Conservation (phyloP, 92 coral and sea anemone genomes). For the Epizoanthus scotinus region DNA sequence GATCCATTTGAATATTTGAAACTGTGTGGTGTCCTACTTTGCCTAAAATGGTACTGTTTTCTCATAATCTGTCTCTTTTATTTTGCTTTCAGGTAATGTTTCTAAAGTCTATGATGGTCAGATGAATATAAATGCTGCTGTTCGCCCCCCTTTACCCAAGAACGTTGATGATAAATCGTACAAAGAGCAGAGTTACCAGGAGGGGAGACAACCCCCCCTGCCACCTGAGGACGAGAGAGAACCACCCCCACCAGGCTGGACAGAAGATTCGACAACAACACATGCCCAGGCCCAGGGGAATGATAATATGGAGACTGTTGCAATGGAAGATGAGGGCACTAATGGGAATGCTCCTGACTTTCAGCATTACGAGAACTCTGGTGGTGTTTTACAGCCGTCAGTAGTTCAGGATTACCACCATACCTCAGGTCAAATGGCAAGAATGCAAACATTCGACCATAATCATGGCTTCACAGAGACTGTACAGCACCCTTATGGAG, state of each 20-base stretch:
- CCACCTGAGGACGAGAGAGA: constrained; percentile 71
- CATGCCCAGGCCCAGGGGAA: constrained; percentile 30
- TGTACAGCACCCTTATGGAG: constrained; percentile 56
- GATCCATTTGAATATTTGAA: neutral
- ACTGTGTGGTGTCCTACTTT: no score
- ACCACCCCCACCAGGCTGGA: constrained; percentile 69
- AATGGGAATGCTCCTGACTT: constrained; percentile 34
- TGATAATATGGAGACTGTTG: constrained; percentile 84
- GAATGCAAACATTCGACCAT: constrained; percentile 86
- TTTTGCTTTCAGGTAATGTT: no score
- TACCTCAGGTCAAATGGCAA: constrained; percentile 45
- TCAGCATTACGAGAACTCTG: constrained; percentile 26
- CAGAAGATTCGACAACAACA: constrained; percentile 36
- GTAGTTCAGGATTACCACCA: constrained; percentile 64
- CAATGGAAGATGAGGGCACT: constrained; percentile 87
- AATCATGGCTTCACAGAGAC: constrained; percentile 79
- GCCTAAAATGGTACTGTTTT: no score
- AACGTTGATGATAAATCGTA: constrained; percentile 9
- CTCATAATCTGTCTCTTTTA: no score
- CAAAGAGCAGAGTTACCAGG: neutral
- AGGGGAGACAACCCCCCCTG: constrained; percentile 59
- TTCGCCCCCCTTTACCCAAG: neutral
- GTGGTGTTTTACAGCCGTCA: constrained; percentile 50
- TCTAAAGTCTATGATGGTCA: neutral
- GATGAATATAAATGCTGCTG: neutral